Percentiles rank a stretch among this genome's conserved stretches.
These are phyloP conservation scores for Diarsia rubi DNA, from an alignment of 2,888 invertebrate genomes.

Conservation along the genomic window DNA sequence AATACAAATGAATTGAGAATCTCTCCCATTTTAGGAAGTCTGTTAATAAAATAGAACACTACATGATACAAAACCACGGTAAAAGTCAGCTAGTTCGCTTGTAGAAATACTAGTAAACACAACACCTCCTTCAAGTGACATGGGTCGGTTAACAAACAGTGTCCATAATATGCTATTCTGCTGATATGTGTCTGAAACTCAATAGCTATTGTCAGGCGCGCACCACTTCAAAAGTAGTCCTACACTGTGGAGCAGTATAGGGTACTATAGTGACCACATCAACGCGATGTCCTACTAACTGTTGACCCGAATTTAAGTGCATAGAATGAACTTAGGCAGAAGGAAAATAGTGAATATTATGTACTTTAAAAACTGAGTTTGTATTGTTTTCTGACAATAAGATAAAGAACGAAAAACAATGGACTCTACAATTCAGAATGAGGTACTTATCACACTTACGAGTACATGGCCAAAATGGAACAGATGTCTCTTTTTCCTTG, in stretches of 20 bases:
- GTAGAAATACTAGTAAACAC: constrained; percentile 1
- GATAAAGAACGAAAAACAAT: too few relatives aligned
- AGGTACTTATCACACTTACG: too few relatives aligned
- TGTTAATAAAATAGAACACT: not conserved
- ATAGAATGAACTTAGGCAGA: not conserved
- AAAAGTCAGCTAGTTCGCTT: not conserved
- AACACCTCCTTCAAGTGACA: not conserved
- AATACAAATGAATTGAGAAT: too few relatives aligned
- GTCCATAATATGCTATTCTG: constrained; percentile 22
- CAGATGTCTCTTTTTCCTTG: not conserved
- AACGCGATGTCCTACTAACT: constrained; percentile 33
- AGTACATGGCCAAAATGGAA: too few relatives aligned
- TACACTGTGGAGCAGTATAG: constrained; percentile 28
- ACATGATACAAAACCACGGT: not conserved
- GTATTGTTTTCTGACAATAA: too few relatives aligned
- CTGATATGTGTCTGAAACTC: constrained; percentile 51
- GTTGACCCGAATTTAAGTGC: constrained; percentile 42
- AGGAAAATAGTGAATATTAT: not conserved
- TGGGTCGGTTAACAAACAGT: constrained; percentile 26
- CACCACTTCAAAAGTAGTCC: constrained; percentile 66
- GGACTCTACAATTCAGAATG: too few relatives aligned
- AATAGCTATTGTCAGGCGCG: constrained; percentile 64
- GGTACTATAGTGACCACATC: constrained; percentile 45
- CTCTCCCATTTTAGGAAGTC: too few relatives aligned
- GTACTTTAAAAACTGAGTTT: not conserved